A percentile compares a stretch with the other conserved stretches of the same genome.
phyloP scores from a whole-genome alignment of 2,888 invertebrate genomes.

The Xestia ashworthii region DNA sequence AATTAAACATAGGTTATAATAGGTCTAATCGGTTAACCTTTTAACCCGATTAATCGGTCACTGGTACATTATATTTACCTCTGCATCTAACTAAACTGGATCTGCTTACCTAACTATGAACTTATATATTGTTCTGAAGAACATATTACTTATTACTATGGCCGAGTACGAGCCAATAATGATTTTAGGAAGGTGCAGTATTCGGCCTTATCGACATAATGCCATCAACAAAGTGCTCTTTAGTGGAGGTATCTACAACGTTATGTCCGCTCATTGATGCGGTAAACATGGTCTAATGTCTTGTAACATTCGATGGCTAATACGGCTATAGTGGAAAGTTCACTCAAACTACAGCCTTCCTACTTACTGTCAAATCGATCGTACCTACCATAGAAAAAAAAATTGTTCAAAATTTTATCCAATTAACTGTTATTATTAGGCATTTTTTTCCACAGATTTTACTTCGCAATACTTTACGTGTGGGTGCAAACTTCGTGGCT shows the following conservation, averaged over 20 bases:
- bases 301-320: constrained; percentile 29
- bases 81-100: background rate
- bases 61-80: background rate
- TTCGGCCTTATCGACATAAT: constrained; percentile 36
- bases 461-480: constrained; percentile 71
- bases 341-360: background rate
- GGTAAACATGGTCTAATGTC: constrained; percentile 28
- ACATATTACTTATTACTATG: background rate
- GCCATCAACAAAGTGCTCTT: constrained; percentile 50
- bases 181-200: constrained; percentile 50
- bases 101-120: too few species aligned
- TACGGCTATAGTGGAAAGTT: constrained; percentile 10
- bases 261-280: constrained; percentile 36
- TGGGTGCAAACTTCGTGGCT: constrained; percentile 78
- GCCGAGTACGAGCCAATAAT: constrained; percentile 24
- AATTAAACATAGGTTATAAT: background rate
- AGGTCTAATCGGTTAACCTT: background rate
- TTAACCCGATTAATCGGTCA: background rate
- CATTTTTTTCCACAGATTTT: constrained; percentile 65
- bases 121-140: background rate
- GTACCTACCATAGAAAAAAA: background rate
- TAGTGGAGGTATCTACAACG: constrained; percentile 31
- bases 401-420: background rate
- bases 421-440: background rate
- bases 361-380: background rate